These are phyloP conservation scores for Ligdia adustata DNA, from an alignment of 2,888 invertebrate species.

Conservation along the genomic window DNA sequence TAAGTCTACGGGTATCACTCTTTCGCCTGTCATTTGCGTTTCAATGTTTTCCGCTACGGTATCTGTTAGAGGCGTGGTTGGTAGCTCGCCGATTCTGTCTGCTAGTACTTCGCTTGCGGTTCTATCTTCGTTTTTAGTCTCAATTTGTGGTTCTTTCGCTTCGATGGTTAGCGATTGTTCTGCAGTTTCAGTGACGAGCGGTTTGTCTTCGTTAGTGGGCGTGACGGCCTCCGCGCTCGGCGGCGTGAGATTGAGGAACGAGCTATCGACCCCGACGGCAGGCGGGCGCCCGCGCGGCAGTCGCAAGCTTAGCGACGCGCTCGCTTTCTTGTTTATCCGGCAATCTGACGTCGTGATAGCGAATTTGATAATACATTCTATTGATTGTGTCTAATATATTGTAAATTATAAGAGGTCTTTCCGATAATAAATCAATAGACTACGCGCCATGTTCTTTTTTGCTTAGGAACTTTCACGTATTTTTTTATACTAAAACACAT, in stretches of 20 bases:
- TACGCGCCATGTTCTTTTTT: no score
- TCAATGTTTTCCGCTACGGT: no score
- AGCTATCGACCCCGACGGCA: constrained; percentile 64
- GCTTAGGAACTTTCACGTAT: no score
- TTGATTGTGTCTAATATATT: constrained; percentile 43
- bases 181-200: constrained; percentile 43
- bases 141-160: constrained; percentile 36
- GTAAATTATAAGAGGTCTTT: no score
- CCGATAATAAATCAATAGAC: no score
- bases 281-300: constrained; percentile 75
- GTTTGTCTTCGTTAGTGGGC: constrained; percentile 56
- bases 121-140: neutral
- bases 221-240: constrained; percentile 75
- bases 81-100: constrained; percentile 3
- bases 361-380: constrained; percentile 30
- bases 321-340: constrained; percentile 75
- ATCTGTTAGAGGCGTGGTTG: no score
- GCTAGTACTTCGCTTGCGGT: neutral
- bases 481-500: no score
- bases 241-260: constrained; percentile 75
- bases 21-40: constrained; percentile 35
- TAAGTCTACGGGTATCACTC: constrained; percentile 39
- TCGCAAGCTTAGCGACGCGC: constrained; percentile 71
- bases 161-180: constrained; percentile 44
- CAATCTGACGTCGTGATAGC: constrained; percentile 72